These are phyloP conservation scores for Plectus sambesii DNA, from an alignment of 1,140 invertebrate genomes.

Conservation along the genomic window DNA sequence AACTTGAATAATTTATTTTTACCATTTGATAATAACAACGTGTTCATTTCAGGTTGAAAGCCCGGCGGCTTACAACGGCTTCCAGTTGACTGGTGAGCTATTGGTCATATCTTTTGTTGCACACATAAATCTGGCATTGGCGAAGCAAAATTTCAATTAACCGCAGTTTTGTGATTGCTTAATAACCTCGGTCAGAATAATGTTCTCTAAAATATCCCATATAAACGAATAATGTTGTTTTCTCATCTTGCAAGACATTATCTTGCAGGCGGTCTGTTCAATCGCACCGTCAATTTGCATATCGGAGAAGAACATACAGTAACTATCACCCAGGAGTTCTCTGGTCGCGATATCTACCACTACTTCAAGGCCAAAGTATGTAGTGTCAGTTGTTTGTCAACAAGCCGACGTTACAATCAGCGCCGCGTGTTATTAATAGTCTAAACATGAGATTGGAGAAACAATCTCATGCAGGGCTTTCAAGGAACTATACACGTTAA, in stretches of 20 bases:
- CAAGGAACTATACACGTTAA: too few relatives aligned
- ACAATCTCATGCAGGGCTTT: too few relatives aligned
- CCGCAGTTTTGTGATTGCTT: too few relatives aligned
- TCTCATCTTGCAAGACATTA: conserved; percentile 7
- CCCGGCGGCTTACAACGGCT: conserved; percentile 18
- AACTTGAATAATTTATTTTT: background rate
- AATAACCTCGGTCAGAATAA: too few relatives aligned
- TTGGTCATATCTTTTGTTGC: too few relatives aligned
- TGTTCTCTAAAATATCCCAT: too few relatives aligned
- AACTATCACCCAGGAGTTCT: conserved; percentile 62
- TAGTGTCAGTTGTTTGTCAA: background rate
- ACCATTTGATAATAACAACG: conserved; percentile 1
- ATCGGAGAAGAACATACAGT: conserved; percentile 46
- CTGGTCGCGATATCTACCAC: conserved; percentile 69
- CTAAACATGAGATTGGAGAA: too few relatives aligned
- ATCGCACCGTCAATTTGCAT: conserved; percentile 22
- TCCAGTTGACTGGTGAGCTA: conserved; percentile 24
- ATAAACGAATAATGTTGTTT: too few relatives aligned
- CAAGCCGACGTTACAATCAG: too few relatives aligned
- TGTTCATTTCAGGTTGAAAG: conserved; percentile 5
- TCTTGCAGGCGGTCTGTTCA: conserved; percentile 16
- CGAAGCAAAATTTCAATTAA: too few relatives aligned
- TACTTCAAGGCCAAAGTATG: conserved; percentile 60
- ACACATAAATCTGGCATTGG: too few relatives aligned
- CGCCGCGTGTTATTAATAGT: too few relatives aligned